phyloP scores from a whole-genome alignment of 2,888 invertebrate species.

The Drosophila longiperda region DNA sequence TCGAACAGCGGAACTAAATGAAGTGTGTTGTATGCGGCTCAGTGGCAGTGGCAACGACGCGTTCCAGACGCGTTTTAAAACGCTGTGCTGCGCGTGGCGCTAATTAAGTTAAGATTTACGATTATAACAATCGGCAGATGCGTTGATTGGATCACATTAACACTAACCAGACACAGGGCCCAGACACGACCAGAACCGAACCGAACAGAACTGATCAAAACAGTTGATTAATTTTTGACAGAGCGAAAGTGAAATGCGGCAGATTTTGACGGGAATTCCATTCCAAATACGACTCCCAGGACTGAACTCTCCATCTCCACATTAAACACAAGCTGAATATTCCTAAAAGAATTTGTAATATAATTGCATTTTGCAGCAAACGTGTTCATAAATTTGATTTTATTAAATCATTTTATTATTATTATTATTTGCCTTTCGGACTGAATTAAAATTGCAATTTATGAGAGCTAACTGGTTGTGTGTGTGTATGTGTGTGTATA shows the following conservation, averaged over 20 bases:
- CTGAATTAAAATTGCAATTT: constrained; percentile 68
- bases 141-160: constrained; percentile 57
- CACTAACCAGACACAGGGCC: constrained; percentile 37
- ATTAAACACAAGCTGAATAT: constrained; percentile 5
- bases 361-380: constrained; percentile 34
- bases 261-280: constrained; percentile 25
- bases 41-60: constrained; percentile 60
- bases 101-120: constrained; percentile 76
- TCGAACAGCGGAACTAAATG: constrained; percentile 37
- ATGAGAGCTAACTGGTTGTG: constrained; percentile 50
- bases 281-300: background rate
- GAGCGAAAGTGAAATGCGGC: constrained; percentile 58
- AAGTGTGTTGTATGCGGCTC: constrained; percentile 53
- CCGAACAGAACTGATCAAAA: constrained; percentile 6
- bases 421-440: constrained; percentile 31
- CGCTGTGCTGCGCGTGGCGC: constrained; percentile 69
- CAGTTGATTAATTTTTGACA: constrained; percentile 58
- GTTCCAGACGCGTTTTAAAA: constrained; percentile 62
- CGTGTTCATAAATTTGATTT: constrained; percentile 49
- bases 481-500: constrained; percentile 5
- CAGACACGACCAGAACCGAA: background rate
- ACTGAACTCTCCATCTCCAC: constrained; percentile 18
- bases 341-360: constrained; percentile 17
- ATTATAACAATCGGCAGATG: constrained; percentile 45
- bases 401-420: constrained; percentile 22